These are phyloP conservation scores for Saxicola maurus DNA, from an alignment of 2,797 vertebrate species.

Conservation along the genomic window DNA sequence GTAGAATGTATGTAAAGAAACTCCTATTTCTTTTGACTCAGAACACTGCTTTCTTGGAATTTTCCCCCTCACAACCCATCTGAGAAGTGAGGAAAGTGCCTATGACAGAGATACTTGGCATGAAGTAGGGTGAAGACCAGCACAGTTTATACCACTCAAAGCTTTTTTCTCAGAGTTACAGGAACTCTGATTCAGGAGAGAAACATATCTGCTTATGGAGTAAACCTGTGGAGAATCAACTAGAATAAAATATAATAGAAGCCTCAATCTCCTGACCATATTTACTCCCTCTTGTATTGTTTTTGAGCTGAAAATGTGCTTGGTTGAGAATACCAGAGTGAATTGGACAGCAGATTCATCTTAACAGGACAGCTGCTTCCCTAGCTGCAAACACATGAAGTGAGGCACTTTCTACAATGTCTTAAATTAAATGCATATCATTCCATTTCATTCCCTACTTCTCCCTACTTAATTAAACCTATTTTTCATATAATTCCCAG, in stretches of 20 bases:
- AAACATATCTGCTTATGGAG: neutral
- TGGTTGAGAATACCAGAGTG: neutral
- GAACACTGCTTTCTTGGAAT: neutral
- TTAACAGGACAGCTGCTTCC: neutral
- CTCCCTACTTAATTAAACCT: slow-evolving; percentile 15
- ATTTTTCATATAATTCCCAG: slow-evolving; percentile 26
- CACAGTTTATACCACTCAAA: neutral
- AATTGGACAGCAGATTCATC: neutral
- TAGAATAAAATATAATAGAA: neutral
- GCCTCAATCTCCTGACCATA: neutral
- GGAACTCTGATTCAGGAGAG: neutral
- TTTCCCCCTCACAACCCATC: neutral
- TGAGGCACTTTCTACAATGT: neutral
- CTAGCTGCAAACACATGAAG: neutral
- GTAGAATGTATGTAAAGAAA: neutral
- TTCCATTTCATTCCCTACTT: neutral
- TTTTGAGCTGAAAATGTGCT: neutral
- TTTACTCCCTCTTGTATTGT: neutral
- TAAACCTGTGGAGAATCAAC: neutral
- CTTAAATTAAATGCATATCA: slow-evolving; percentile 12
- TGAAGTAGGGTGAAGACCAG: neutral
- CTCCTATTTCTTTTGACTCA: neutral
- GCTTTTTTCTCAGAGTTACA: neutral
- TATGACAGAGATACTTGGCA: neutral
- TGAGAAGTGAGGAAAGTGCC: neutral